Evolutionary conservation across 2,888 invertebrate genomes (phyloP), one percentile per base, ranked within the genome.

Genomic region (Plebejus melissa): DNA sequence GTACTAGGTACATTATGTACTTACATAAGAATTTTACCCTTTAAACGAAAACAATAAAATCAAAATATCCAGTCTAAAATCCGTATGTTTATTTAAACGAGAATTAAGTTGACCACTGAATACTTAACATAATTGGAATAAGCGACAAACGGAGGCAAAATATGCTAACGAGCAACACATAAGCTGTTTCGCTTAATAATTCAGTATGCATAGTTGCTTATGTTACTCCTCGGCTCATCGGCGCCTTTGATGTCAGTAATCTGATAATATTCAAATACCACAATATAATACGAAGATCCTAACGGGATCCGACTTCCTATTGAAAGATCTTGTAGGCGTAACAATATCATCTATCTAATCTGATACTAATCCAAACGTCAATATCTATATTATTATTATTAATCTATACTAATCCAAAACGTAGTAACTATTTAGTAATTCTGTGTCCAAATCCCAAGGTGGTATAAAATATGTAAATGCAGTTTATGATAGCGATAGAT

Each of bases 161-260:
- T 58, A 58, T 58, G 58, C 58, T 58, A 58, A 58, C 58, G 58
- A 58, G 58, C 58, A 22, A 7, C 58, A 58, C 58, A 58, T 22
- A 58, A 58, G 58, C 58, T 22, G 22, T 22, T 22, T 58, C n/a
- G 9, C 22, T 58, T 7, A 7, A 58, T 58, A 58, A 58, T 58
- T 58, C 22, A 22, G 58, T 58, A 22, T 58, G 58, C 58, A 58
- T 58, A 58, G 58, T 58, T 58, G 58, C 58, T 58, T n/a, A 58
- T 9, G 22, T 58, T 58, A 58, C 9, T 58, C 6, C 58, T 58
- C 16, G 22, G 22, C 58, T 58, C 58, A 22, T 58, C 58, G 22
- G 58, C 9, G 58, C 58, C 22, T 54, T 54, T 58, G 58, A 58
- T 58, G 58, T n/a, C 22, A 9, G 58, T n/a, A 58, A 22, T 22